Evolutionary conservation across 2,797 vertebrate genomes (phyloP).

Genomic region (Pitangus sulphuratus): DNA sequence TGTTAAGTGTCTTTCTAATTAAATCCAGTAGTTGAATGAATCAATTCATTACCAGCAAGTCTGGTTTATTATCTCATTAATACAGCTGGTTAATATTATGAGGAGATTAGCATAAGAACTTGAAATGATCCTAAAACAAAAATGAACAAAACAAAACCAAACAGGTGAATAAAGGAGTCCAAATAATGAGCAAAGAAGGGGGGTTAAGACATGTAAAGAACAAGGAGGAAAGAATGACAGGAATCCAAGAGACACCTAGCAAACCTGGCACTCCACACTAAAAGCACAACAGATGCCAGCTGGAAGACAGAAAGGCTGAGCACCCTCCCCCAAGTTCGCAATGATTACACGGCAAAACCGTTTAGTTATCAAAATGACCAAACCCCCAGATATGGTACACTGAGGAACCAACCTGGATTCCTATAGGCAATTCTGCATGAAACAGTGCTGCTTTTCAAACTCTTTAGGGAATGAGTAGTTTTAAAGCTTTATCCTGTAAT

Average conservation of each 20-base stretch:
- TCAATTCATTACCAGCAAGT: conserved; percentile 70
- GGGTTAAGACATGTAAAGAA: conserved; percentile 1
- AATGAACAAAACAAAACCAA: conserved; percentile 7
- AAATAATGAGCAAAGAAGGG: conserved; percentile 4
- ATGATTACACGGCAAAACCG: neutral
- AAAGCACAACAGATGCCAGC: neutral
- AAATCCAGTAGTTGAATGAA: conserved; percentile 73
- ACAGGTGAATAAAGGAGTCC: neutral
- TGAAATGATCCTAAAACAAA: conserved; percentile 37
- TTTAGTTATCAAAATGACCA: neutral
- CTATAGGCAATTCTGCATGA: neutral
- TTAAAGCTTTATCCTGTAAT: neutral
- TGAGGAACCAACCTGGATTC: neutral
- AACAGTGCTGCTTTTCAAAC: neutral
- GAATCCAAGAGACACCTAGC: conserved; percentile 23
- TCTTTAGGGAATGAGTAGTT: neutral
- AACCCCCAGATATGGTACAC: neutral
- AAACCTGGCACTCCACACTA: neutral
- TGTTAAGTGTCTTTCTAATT: conserved; percentile 74
- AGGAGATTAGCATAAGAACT: conserved; percentile 51
- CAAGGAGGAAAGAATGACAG: neutral
- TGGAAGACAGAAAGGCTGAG: neutral
- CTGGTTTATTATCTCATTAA: conserved; percentile 73
- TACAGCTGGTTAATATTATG: conserved; percentile 68
- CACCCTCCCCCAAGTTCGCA: neutral